A percentile compares a stretch with the other conserved stretches of the same genome.
These are phyloP conservation scores for Poecilobothrus nobilitatus DNA, from an alignment of 2,888 invertebrate genomes.

Conservation along the genomic window DNA sequence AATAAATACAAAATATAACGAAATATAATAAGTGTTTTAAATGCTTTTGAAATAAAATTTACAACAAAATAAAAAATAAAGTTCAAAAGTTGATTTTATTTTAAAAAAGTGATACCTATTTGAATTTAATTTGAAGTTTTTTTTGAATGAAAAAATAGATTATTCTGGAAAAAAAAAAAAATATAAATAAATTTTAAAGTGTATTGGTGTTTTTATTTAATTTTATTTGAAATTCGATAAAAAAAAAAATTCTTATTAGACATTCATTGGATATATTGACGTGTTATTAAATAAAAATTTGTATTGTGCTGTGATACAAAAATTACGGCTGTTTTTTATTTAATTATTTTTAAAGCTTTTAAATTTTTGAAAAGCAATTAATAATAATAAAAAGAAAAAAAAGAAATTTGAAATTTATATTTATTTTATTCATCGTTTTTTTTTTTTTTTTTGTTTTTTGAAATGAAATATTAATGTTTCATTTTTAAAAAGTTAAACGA, in stretches of 20 bases:
- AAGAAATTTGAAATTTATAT: not conserved
- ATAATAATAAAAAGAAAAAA: not conserved
- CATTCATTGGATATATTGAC: not conserved
- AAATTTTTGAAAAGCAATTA: not conserved
- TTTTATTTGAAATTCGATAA: not conserved
- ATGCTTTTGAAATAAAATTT: no score
- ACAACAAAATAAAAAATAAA: no score
- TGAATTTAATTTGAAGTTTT: no score
- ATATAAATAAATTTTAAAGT: no score
- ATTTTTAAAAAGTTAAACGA: not conserved
- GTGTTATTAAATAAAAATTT: not conserved
- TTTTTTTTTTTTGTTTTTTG: no score
- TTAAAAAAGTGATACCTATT: no score
- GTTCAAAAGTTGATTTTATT: no score
- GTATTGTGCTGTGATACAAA: not conserved
- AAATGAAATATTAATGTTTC: not conserved
- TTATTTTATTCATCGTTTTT: not conserved
- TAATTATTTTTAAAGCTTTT: not conserved
- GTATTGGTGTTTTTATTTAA: no score
- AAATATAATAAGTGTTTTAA: no score
- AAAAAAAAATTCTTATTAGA: not conserved
- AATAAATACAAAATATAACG: no score
- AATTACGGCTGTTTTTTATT: not conserved
- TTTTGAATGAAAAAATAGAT: no score
- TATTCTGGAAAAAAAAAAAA: no score